phyloP scores from a whole-genome alignment of 2,113 vertebrate genomes.

The Laterallus jamaicensis region DNA sequence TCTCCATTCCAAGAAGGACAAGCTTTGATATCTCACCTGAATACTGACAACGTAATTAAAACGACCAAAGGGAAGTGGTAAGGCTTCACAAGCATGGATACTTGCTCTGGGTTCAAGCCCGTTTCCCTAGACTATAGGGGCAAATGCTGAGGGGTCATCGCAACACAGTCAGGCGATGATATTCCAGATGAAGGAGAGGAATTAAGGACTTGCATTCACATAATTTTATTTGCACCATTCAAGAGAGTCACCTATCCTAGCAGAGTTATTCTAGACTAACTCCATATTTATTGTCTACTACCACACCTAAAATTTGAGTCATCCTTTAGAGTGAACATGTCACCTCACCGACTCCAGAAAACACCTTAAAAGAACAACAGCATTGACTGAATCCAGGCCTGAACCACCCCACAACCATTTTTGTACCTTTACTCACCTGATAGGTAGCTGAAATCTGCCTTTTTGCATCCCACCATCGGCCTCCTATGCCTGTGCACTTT shows the following conservation, averaged over 20 bases:
- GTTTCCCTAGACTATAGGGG: neutral
- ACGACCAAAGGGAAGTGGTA: neutral
- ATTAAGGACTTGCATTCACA: neutral
- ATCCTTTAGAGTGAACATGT: neutral
- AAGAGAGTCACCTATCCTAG: neutral
- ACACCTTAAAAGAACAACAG: neutral
- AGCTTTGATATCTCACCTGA: neutral
- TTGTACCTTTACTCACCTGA: neutral
- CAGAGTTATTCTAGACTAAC: neutral
- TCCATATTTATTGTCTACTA: accelerated
- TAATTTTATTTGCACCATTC: neutral
- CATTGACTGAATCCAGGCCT: neutral
- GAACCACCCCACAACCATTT: accelerated
- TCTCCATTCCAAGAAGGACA: neutral
- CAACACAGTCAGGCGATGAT: neutral
- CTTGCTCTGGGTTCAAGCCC: neutral
- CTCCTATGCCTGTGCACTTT: neutral
- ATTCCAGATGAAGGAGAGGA: neutral
- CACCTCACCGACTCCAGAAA: neutral
- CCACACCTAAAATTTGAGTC: neutral
- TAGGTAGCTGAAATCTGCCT: neutral
- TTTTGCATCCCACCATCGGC: neutral
- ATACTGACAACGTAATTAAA: neutral
- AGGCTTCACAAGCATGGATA: neutral
- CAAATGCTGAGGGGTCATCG: neutral